A percentile compares a stretch with the other conserved stretches of the same genome.
Conservation (phyloP, 2,888 invertebrate species). For the Lepas anatifera region DNA sequence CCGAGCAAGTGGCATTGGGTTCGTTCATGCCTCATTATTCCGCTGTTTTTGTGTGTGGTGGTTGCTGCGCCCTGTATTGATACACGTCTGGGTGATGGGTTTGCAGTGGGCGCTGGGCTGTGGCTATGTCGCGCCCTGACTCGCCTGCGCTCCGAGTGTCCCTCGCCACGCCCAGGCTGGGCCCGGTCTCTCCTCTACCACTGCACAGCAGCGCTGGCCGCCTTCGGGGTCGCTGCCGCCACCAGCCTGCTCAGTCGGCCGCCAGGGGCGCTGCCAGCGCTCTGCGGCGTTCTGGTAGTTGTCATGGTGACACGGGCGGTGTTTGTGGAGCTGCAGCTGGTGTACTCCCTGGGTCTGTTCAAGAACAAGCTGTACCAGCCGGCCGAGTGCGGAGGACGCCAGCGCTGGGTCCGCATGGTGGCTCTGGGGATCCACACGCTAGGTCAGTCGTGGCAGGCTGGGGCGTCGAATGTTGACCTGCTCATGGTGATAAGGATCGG, state of each 20-base stretch:
- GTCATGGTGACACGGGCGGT: neutral
- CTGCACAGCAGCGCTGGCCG: neutral
- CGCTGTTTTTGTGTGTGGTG: too few relatives aligned
- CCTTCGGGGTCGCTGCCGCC: neutral
- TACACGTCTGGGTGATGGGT: too few relatives aligned
- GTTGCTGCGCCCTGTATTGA: too few relatives aligned
- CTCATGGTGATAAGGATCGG: too few relatives aligned
- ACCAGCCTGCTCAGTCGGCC: neutral
- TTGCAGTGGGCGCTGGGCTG: neutral
- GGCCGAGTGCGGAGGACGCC: neutral
- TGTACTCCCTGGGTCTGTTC: neutral
- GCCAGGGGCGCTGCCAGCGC: conserved; percentile 7
- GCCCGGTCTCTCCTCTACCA: neutral
- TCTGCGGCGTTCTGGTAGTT: neutral
- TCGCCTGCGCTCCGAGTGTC: too few relatives aligned
- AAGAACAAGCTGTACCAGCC: neutral
- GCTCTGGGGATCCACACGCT: neutral
- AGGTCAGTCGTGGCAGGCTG: neutral
- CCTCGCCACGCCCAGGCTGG: neutral
- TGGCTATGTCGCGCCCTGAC: too few relatives aligned
- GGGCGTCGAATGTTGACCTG: too few relatives aligned
- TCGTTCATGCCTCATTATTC: too few relatives aligned
- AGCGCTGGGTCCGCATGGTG: neutral
- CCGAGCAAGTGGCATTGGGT: too few relatives aligned
- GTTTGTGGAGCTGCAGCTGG: conserved; percentile 1